phyloP scores from a whole-genome alignment of 2,797 vertebrate genomes.

The Cichlasoma orientale region DNA sequence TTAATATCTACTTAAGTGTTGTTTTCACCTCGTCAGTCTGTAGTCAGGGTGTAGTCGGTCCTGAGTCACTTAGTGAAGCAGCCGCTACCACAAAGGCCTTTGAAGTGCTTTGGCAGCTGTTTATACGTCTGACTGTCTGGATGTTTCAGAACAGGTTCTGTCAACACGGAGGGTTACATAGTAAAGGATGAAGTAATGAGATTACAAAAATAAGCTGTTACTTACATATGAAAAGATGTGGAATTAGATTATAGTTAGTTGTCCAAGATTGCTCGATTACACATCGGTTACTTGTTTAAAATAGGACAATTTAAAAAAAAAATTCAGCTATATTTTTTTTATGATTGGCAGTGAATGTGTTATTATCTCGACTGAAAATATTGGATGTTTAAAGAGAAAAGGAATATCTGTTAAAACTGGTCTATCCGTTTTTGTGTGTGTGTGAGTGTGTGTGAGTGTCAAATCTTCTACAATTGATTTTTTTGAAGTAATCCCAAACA shows the following conservation, averaged over 20 bases:
- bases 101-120: neutral
- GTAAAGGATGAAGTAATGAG: neutral
- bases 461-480: neutral
- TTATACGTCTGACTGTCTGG: neutral
- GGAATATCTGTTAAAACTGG: too few species aligned
- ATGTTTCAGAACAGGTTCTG: neutral
- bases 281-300: neutral
- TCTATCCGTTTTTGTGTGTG: too few species aligned
- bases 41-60: neutral
- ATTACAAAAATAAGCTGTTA: neutral
- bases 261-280: neutral
- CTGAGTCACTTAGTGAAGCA: neutral
- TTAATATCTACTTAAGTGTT: neutral
- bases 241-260: neutral
- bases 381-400: too few species aligned
- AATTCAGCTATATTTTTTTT: too few species aligned
- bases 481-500: neutral
- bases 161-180: neutral
- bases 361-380: too few species aligned
- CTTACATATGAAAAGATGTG: neutral
- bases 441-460: neutral
- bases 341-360: too few species aligned
- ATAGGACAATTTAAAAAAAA: neutral
- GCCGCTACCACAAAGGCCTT: neutral
- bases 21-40: neutral